phyloP scores from a whole-genome alignment of 2,113 vertebrate species.

The Stigmatopora nigra region DNA sequence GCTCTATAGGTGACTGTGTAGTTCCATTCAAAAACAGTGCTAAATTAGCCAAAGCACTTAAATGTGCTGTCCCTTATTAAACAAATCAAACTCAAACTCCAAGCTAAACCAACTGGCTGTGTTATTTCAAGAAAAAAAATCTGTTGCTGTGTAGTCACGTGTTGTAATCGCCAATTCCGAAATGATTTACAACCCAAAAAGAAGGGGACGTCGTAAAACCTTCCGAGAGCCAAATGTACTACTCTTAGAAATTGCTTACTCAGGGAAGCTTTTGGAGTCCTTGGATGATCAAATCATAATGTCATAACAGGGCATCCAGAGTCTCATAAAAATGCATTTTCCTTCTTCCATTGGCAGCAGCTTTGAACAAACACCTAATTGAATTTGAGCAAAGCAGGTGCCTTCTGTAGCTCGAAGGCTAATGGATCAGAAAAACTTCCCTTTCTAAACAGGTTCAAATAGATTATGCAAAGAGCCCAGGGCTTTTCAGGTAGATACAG shows the following conservation, averaged over 20 bases:
- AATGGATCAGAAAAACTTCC: constrained; percentile 5
- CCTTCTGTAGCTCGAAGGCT: constrained; percentile 19
- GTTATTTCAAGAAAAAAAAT: too few relatives aligned
- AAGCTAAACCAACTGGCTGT: too few relatives aligned
- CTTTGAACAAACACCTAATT: constrained; percentile 20
- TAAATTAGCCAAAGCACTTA: too few relatives aligned
- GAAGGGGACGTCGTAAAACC: neutral
- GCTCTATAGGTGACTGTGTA: too few relatives aligned
- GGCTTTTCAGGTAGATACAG: neutral
- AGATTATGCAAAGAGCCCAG: neutral
- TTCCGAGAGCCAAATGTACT: neutral
- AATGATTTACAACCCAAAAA: neutral
- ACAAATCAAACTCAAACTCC: too few relatives aligned
- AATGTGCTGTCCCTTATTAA: too few relatives aligned
- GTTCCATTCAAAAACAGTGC: too few relatives aligned
- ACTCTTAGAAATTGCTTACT: neutral
- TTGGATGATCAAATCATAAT: neutral
- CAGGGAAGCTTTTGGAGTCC: neutral
- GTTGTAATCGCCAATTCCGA: neutral
- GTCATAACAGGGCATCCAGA: constrained; percentile 10
- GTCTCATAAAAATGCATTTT: constrained; percentile 6
- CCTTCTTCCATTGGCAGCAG: constrained; percentile 4
- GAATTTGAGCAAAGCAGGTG: constrained; percentile 20
- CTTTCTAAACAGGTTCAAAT: neutral
- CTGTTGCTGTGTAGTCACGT: neutral